Evolutionary conservation across 2,888 invertebrate species (phyloP).

Genomic region (Eupithecia tripunctaria): DNA sequence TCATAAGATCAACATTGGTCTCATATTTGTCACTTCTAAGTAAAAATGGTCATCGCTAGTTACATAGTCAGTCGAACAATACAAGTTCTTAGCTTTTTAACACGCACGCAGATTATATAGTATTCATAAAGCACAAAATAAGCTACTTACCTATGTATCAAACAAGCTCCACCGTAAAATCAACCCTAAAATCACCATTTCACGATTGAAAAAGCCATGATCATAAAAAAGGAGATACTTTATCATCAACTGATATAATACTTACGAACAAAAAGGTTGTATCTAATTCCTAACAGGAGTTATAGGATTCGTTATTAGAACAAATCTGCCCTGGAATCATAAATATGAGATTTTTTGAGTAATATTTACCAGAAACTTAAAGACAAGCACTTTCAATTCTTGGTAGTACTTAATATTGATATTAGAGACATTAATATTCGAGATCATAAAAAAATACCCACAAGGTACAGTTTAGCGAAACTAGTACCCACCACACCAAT

Average conservation of each 20-base stretch:
- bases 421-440: conserved; percentile 3
- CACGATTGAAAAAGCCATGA: neutral
- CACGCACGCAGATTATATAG: neutral
- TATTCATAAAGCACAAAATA: neutral
- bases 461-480: conserved; percentile 5
- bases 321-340: neutral
- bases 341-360: neutral
- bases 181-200: neutral
- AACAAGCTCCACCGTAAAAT: neutral
- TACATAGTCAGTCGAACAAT: neutral
- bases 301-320: neutral
- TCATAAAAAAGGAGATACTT: neutral
- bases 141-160: neutral
- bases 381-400: neutral
- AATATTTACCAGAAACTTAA: neutral
- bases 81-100: neutral
- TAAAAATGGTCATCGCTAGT: neutral
- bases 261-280: neutral
- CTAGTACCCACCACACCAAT: conserved; percentile 1
- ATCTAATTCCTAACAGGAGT: neutral
- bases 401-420: neutral
- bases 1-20: neutral
- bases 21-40: neutral
- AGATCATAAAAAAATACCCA: conserved; percentile 10
- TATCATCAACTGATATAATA: neutral